Conservation (phyloP, 37 sponge, comb jelly and placozoan genomes). For the Theonella swinhoei region DNA sequence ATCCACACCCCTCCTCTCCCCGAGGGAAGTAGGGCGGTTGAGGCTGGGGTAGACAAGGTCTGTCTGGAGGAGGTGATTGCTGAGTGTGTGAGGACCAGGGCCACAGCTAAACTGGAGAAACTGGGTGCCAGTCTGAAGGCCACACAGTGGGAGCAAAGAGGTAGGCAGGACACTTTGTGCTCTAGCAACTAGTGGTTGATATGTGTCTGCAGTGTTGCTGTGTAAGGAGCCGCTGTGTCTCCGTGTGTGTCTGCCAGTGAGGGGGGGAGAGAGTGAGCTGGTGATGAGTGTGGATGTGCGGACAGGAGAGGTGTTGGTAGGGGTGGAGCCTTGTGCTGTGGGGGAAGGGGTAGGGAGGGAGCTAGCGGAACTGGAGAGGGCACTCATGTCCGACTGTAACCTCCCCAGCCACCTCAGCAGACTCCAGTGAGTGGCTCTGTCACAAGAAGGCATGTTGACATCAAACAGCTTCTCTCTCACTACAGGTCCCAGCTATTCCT, state of each 20-base stretch:
- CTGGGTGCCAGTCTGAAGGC: constrained; percentile 16
- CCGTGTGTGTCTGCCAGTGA: constrained; percentile 20
- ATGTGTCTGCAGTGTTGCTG: background rate
- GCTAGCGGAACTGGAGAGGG: constrained; percentile 57
- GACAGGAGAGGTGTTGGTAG: constrained; percentile 48
- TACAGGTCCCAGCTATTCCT: constrained; percentile 52
- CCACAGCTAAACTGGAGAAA: constrained; percentile 10
- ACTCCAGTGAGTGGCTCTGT: constrained; percentile 64
- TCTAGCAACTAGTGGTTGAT: background rate
- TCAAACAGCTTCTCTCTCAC: background rate
- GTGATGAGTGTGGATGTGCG: constrained; percentile 58
- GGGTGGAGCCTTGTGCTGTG: constrained; percentile 30
- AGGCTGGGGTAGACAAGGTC: background rate
- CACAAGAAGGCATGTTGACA: no score
- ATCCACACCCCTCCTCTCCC: constrained; percentile 53
- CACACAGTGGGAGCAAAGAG: constrained; percentile 44
- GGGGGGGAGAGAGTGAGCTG: constrained; percentile 17
- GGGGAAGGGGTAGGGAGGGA: constrained; percentile 18
- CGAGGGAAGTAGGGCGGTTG: background rate
- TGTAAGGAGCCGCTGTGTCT: constrained; percentile 17
- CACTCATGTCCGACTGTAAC: background rate
- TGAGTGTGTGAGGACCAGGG: constrained; percentile 27
- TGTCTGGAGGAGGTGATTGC: constrained; percentile 51
- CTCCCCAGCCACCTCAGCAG: constrained; percentile 39
- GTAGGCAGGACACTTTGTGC: constrained; percentile 14